Evolutionary conservation across 2,113 vertebrate species (phyloP), one percentile per base, ranked within the genome.

Genomic region (Phasianus colchicus): DNA sequence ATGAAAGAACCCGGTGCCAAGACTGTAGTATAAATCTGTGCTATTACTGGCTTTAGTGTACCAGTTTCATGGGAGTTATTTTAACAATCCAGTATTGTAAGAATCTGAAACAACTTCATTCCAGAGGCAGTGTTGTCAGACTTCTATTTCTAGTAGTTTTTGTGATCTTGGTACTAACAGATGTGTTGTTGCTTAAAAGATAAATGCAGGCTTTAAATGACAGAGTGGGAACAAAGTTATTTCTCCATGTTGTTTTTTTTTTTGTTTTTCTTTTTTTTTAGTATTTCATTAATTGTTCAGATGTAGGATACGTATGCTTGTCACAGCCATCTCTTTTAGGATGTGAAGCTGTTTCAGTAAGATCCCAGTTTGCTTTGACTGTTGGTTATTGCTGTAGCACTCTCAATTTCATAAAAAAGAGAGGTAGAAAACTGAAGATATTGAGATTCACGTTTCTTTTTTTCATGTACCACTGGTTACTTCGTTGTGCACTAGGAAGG

Each of bases 11-110:
- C n/a, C 48, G 55, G 57, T 93, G 92, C 91, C 89, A 83, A 90
- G 76, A 58, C 43, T 79, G 74, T 82, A 76, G 91, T 90, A 93
- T 89, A 90, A 87, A 87, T 92, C 74, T 92, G 63, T 84, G 89
- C 94, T 96, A 93, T 95, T 96, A 93, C 95, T 95, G 96, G 86
- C 90, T 94, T 94, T 95, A 92, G 95, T 93, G 73, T 96, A 94
- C 91, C 77, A 72, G 89, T 96, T 96, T 93, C 96, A 95, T 89
- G 30, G 77, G 91, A 93, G 86, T 93, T 96, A 96, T 94, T 96
- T 93, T 90, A 93, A 86, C 89, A 95, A 92, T 96, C 83, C 74
- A 94, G 86, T 95, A 82, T 95, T 90, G 89, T 95, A 80, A 95
- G 95, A 93, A 94, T 94, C 70, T 93, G 92, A 93, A 96, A 93